phyloP scores from a whole-genome alignment of 2,113 vertebrate genomes.

The Sitta europaea region DNA sequence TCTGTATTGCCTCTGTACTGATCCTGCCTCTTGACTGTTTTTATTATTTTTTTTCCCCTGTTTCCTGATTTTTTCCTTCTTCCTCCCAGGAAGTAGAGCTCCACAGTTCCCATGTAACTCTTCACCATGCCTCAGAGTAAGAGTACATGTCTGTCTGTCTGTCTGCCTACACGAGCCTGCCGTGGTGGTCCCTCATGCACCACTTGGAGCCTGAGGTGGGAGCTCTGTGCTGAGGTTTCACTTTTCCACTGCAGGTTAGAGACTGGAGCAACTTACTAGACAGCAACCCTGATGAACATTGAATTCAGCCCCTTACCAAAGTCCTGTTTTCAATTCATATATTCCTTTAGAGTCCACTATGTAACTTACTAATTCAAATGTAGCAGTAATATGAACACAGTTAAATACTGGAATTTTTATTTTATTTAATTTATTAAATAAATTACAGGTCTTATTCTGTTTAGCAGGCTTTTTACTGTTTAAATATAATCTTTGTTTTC shows the following conservation, averaged over 20 bases:
- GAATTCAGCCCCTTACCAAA: not conserved
- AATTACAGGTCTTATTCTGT: not conserved
- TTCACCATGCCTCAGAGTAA: not conserved
- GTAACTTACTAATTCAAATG: not conserved
- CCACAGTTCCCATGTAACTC: not conserved
- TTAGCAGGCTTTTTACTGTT: not conserved
- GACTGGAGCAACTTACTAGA: not conserved
- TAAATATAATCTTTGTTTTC: not conserved
- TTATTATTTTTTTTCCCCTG: not conserved
- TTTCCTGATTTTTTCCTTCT: not conserved
- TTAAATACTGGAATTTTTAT: conserved; percentile 19
- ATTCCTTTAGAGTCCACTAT: not conserved
- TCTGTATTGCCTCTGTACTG: not conserved
- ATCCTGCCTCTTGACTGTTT: not conserved
- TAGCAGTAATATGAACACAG: not conserved
- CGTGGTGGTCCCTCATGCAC: not conserved
- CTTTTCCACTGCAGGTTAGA: not conserved
- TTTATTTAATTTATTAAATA: not conserved
- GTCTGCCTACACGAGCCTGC: not conserved
- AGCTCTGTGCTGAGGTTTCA: not conserved
- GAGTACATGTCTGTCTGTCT: fast-evolving
- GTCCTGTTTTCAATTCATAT: not conserved
- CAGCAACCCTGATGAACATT: not conserved
- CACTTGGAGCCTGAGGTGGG: not conserved
- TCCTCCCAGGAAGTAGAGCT: not conserved